phyloP scores from a whole-genome alignment of 2,113 vertebrate species.

The Deroptyus accipitrinus region DNA sequence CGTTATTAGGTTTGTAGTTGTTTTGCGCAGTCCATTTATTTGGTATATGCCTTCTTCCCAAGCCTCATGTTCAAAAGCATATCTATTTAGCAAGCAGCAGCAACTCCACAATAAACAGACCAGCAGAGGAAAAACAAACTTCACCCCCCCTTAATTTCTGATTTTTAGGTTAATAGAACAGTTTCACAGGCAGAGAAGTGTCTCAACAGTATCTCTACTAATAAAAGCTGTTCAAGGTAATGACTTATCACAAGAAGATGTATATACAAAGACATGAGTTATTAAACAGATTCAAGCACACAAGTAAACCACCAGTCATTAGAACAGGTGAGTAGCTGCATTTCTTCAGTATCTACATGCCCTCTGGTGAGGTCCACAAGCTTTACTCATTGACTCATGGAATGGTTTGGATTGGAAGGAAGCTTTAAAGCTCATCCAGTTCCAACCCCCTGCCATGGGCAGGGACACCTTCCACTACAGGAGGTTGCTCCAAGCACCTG shows the following conservation, averaged over 20 bases:
- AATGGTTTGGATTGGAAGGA: not conserved
- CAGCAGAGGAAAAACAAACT: not conserved
- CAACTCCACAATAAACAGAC: constrained; percentile 60
- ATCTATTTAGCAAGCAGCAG: constrained; percentile 45
- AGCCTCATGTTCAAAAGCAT: constrained; percentile 40
- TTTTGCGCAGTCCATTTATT: constrained; percentile 38
- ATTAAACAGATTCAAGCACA: constrained; percentile 57
- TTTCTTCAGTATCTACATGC: not conserved
- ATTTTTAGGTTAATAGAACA: not conserved
- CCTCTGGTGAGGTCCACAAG: not conserved
- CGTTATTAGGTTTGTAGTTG: not conserved
- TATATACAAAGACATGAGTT: constrained; percentile 56
- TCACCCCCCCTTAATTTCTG: not conserved
- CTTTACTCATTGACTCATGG: not conserved
- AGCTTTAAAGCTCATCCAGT: not conserved
- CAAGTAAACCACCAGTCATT: not conserved
- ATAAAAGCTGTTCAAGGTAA: constrained; percentile 56
- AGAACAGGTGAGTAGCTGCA: not conserved
- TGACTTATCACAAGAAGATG: constrained; percentile 71
- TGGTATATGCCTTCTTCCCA: constrained; percentile 39
- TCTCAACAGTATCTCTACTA: constrained; percentile 62
- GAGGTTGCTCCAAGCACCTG: not conserved
- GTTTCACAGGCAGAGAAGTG: constrained; percentile 26
- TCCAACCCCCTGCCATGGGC: not conserved
- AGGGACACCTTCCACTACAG: not conserved